A percentile compares a stretch with the other conserved stretches of the same genome.
Evolutionary conservation across 2,888 invertebrate genomes (phyloP).

Genomic region (Euzetes globulus): DNA sequence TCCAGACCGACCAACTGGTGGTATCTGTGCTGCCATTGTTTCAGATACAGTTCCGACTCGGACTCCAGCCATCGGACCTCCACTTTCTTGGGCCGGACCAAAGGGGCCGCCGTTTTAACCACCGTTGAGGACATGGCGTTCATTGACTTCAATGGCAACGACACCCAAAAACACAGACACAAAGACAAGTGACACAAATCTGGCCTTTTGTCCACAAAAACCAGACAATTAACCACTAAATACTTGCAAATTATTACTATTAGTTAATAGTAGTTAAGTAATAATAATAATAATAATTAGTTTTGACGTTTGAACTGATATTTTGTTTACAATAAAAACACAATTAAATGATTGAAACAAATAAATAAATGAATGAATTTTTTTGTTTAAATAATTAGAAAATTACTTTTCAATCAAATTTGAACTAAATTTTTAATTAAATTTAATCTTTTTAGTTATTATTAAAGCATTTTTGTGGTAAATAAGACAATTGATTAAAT

Average conservation of each 20-base stretch:
- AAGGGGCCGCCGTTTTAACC: neutral
- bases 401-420: too few relatives aligned
- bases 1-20: slow-evolving; percentile 33
- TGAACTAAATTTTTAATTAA: too few relatives aligned
- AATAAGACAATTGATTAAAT: neutral
- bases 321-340: neutral
- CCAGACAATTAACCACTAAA: too few relatives aligned
- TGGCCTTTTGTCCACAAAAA: neutral
- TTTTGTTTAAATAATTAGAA: too few relatives aligned
- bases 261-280: neutral
- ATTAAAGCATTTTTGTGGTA: neutral
- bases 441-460: neutral
- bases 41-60: slow-evolving; percentile 30
- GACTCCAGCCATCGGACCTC: slow-evolving; percentile 34
- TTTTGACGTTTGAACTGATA: neutral
- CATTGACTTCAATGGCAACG: neutral
- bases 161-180: too few relatives aligned
- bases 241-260: neutral
- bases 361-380: too few relatives aligned
- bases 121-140: neutral
- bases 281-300: neutral
- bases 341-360: too few relatives aligned
- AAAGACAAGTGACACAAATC: neutral
- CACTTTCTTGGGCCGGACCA: slow-evolving; percentile 16
- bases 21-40: slow-evolving; percentile 34